phyloP scores from a whole-genome alignment of 2,113 vertebrate species.

The Alethe diademata region DNA sequence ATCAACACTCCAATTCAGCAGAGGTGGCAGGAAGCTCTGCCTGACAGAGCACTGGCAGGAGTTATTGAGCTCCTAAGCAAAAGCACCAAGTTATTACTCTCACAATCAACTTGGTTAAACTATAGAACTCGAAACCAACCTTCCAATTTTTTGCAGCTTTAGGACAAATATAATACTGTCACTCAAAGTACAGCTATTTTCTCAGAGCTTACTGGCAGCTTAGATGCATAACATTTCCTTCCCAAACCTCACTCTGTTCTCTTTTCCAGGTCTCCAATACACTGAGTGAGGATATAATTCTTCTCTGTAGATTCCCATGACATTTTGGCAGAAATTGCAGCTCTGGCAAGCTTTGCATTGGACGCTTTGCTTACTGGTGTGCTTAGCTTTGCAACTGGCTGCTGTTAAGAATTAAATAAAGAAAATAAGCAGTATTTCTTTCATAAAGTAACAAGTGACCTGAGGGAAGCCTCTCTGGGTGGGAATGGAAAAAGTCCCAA shows the following conservation, averaged over 20 bases:
- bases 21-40: not conserved
- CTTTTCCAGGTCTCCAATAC: not conserved
- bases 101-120: not conserved
- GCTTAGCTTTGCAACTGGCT: slow-evolving; percentile 19
- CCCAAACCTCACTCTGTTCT: not conserved
- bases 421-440: slow-evolving; percentile 13
- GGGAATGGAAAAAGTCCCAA: not conserved
- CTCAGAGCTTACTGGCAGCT: not conserved
- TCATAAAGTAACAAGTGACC: slow-evolving; percentile 29
- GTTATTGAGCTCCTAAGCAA: not conserved
- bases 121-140: not conserved
- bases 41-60: not conserved
- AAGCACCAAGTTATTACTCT: not conserved
- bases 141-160: slow-evolving; percentile 3
- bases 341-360: not conserved
- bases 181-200: not conserved
- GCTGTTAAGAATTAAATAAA: slow-evolving; percentile 34
- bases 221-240: not conserved
- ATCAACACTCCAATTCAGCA: not conserved
- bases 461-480: not conserved
- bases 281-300: not conserved
- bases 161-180: not conserved
- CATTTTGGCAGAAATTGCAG: not conserved
- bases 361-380: not conserved
- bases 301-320: slow-evolving; percentile 19